A percentile compares a stretch with the other conserved stretches of the same genome.
These are phyloP conservation scores for Ailuropoda melanoleuca DNA, from an alignment of 2,113 vertebrate genomes.

Conservation along the genomic window DNA sequence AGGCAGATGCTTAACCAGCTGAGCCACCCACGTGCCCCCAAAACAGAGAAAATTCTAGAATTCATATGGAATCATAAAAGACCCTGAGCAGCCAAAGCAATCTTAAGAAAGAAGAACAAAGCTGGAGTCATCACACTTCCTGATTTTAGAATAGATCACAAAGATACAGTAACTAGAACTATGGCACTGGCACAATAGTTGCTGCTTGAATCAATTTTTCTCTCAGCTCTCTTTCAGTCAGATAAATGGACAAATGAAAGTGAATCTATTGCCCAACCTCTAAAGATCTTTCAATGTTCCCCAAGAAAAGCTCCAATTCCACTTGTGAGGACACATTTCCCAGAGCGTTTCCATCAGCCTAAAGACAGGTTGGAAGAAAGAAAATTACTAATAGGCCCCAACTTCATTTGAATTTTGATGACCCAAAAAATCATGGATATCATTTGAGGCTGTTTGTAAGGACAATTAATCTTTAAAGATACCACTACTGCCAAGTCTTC, in stretches of 20 bases:
- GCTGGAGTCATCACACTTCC: not conserved
- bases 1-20: not conserved
- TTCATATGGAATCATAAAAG: not conserved
- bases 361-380: not conserved
- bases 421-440: not conserved
- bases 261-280: not conserved
- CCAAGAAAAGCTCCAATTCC: not conserved
- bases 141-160: not conserved
- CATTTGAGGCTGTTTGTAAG: not conserved
- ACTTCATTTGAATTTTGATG: not conserved
- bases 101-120: not conserved
- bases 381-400: not conserved
- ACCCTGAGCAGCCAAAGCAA: not conserved
- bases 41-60: not conserved
- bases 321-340: not conserved
- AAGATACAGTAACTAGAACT: not conserved
- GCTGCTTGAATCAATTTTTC: not conserved
- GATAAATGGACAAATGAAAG: not conserved
- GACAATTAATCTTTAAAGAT: slow-evolving; percentile 44
- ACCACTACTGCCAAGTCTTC: not conserved
- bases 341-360: not conserved
- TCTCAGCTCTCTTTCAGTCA: not conserved
- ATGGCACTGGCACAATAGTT: not conserved
- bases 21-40: not conserved
- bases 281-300: not conserved